Percentiles rank a stretch among this genome's conserved stretches.
These are phyloP conservation scores for Bimastos eiseni DNA, from an alignment of 2,888 invertebrate species.

Conservation along the genomic window DNA sequence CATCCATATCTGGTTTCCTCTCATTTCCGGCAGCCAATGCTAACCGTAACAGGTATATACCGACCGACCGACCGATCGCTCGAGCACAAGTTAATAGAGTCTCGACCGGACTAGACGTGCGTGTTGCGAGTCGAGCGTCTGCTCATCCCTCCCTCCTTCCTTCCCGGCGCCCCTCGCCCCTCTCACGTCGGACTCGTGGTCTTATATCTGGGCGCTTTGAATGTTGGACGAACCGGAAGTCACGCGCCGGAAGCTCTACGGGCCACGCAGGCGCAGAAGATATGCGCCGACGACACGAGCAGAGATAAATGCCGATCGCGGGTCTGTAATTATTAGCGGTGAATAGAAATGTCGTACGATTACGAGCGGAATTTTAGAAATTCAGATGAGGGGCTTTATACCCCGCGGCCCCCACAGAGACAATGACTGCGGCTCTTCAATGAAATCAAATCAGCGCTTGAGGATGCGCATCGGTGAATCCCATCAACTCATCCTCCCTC, in stretches of 20 bases:
- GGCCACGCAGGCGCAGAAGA: slow-evolving; percentile 18
- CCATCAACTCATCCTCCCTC: not conserved
- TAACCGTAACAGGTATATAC: slow-evolving; percentile 20
- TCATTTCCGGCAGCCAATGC: slow-evolving; percentile 3
- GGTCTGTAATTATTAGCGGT: slow-evolving; percentile 18
- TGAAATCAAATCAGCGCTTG: not conserved
- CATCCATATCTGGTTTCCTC: slow-evolving; percentile 15
- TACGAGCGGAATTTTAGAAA: slow-evolving; percentile 14
- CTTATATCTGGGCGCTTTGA: not conserved
- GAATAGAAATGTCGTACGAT: not conserved
- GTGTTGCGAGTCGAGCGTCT: not conserved
- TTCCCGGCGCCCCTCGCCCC: not conserved
- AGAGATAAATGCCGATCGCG: slow-evolving; percentile 21
- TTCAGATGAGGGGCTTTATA: slow-evolving; percentile 20
- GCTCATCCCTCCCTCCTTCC: not conserved
- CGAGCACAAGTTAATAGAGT: slow-evolving; percentile 6
- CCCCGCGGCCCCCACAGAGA: not conserved
- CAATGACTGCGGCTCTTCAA: not conserved
- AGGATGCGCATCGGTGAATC: slow-evolving; percentile 15
- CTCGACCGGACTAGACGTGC: not conserved
- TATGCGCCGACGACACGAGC: slow-evolving; percentile 2
- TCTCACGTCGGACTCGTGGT: not conserved
- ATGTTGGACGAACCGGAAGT: slow-evolving; percentile 19
- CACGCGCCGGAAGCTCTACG: slow-evolving; percentile 21
- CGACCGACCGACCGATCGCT: not conserved